Conservation (phyloP, 2,797 vertebrate species). For the Iguana delicatissima region DNA sequence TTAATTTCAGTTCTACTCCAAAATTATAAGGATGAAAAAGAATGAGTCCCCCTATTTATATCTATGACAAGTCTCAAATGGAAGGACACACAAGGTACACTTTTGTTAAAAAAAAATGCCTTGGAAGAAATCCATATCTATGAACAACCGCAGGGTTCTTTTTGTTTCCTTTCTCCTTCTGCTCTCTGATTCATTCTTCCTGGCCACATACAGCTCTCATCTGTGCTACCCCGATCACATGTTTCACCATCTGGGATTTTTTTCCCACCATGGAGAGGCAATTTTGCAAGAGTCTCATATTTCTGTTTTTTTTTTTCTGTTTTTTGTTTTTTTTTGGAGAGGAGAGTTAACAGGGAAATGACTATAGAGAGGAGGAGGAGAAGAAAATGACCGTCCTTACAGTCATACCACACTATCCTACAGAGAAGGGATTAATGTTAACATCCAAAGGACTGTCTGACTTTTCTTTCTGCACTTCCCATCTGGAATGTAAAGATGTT, state of each 20-base stretch:
- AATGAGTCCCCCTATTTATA: constrained; percentile 23
- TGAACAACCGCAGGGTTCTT: not conserved
- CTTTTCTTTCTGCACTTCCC: constrained; percentile 32
- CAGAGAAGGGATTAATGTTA: constrained; percentile 35
- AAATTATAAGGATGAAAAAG: not conserved
- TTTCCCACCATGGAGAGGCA: constrained; percentile 34
- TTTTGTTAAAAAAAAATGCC: not conserved
- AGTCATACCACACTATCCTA: constrained; percentile 32
- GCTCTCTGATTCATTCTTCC: constrained; percentile 31
- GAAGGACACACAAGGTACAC: not conserved
- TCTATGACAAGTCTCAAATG: constrained; percentile 11
- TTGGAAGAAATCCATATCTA: constrained; percentile 44
- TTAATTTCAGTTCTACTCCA: not conserved
- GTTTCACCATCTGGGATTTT: constrained; percentile 43
- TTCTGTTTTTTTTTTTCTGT: not conserved
- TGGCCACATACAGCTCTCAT: constrained; percentile 24
- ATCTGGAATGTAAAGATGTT: constrained; percentile 19
- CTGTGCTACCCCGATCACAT: constrained; percentile 18
- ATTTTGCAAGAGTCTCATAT: constrained; percentile 41
- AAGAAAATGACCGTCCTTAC: not conserved
- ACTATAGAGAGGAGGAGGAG: constrained; percentile 28
- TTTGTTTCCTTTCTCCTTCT: constrained; percentile 25
- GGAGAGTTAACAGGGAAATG: constrained; percentile 24
- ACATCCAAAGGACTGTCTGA: constrained; percentile 59
- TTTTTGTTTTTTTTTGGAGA: constrained; percentile 5